phyloP scores from a whole-genome alignment of 2,797 vertebrate species.

The Sorex maritimensis region DNA sequence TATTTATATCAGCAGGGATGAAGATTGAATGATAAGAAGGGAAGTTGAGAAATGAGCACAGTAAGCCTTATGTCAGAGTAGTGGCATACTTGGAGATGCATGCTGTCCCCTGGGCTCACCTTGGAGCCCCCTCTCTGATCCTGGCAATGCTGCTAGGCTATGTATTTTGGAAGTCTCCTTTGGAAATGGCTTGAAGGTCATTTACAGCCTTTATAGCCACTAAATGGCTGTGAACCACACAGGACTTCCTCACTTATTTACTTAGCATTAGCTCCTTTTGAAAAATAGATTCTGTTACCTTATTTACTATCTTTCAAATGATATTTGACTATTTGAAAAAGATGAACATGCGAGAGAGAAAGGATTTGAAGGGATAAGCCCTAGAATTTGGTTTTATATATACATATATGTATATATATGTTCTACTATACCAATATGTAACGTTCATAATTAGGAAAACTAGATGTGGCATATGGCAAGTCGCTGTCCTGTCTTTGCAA shows the following conservation, averaged over 20 bases:
- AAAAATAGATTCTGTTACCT: slow-evolving; percentile 11
- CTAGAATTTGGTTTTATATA: neutral
- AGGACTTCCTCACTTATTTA: neutral
- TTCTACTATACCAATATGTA: neutral
- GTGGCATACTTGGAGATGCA: fast-evolving
- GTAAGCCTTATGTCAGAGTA: neutral
- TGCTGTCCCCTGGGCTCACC: neutral
- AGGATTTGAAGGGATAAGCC: neutral
- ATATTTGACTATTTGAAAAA: slow-evolving; percentile 54
- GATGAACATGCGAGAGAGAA: slow-evolving; percentile 28
- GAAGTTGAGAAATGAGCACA: neutral
- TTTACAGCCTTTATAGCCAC: neutral
- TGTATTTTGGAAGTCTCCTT: neutral
- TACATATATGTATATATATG: neutral
- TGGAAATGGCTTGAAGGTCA: neutral
- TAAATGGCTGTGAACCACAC: neutral
- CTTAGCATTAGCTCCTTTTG: neutral
- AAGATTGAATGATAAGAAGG: too few relatives aligned
- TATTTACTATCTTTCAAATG: slow-evolving; percentile 41
- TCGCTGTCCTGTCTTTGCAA: neutral
- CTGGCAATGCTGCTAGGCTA: neutral
- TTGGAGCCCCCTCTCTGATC: neutral
- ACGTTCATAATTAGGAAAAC: neutral
- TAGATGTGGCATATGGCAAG: neutral
- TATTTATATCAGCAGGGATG: neutral